Percentiles rank a stretch among this genome's conserved stretches.
phyloP scores from a whole-genome alignment of 2,113 vertebrate species.

The Epinephelus cyanopodus region DNA sequence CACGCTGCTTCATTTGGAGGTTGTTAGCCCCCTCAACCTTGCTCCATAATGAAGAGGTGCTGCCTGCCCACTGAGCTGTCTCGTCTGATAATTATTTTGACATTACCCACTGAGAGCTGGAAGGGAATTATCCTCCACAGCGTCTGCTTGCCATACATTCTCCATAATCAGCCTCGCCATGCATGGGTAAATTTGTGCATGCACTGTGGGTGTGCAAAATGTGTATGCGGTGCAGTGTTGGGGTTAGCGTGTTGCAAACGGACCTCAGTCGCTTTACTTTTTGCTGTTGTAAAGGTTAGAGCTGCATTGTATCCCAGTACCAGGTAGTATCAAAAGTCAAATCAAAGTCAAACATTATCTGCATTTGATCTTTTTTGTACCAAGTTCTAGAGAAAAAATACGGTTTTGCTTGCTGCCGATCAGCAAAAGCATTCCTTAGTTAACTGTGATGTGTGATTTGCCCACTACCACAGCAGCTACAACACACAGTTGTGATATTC shows the following conservation, averaged over 20 bases:
- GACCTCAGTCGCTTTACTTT: not conserved
- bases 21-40: conserved; percentile 55
- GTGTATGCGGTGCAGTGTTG: conserved; percentile 8
- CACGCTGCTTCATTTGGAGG: conserved; percentile 41
- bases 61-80: conserved; percentile 73
- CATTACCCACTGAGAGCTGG: conserved; percentile 68
- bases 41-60: conserved; percentile 71
- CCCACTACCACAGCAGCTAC: no score
- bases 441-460: no score
- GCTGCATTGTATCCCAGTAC: no score
- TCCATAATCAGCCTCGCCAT: conserved; percentile 59
- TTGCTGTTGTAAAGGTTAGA: not conserved
- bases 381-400: no score
- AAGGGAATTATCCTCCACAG: conserved; percentile 63
- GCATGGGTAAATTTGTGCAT: conserved; percentile 38
- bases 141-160: conserved; percentile 65
- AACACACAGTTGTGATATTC: no score
- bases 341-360: no score
- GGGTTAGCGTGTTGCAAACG: conserved; percentile 24
- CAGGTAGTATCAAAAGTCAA: no score
- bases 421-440: no score
- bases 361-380: no score
- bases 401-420: no score
- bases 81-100: conserved; percentile 77
- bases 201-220: not conserved